A percentile compares a stretch with the other conserved stretches of the same genome.
Evolutionary conservation across 2,888 invertebrate genomes (phyloP).

Genomic region (Dicranocentrus wangi): DNA sequence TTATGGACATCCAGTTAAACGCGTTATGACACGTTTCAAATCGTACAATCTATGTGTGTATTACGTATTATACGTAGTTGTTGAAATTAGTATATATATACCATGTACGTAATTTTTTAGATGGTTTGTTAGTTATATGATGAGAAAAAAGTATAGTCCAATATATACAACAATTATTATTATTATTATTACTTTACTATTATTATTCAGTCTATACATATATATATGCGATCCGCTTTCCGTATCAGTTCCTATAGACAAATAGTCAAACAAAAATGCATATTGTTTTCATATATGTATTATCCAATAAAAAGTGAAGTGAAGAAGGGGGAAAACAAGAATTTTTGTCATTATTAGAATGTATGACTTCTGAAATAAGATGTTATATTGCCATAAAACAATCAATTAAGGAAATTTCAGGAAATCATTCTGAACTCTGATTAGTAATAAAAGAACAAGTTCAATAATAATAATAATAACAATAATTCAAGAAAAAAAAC

Average conservation of each 20-base stretch:
- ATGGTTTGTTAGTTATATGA: background rate
- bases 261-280: slow-evolving; percentile 5
- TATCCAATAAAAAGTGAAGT: slow-evolving; percentile 8
- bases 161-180: background rate
- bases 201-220: slow-evolving; percentile 5
- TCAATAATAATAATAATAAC: background rate
- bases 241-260: slow-evolving; percentile 17
- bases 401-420: slow-evolving; percentile 36
- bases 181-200: too few species aligned
- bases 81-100: background rate
- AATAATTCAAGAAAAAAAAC: too few species aligned
- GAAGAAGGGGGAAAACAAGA: background rate
- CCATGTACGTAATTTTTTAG: slow-evolving; percentile 8
- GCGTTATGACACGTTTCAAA: slow-evolving; percentile 5
- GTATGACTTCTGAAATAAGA: slow-evolving; percentile 14
- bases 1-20: too few species aligned
- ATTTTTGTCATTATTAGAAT: slow-evolving; percentile 10
- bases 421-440: slow-evolving; percentile 34
- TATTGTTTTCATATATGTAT: background rate
- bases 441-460: slow-evolving; percentile 54
- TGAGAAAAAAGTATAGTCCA: slow-evolving; percentile 10
- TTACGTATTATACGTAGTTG: slow-evolving; percentile 6
- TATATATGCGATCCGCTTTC: slow-evolving; percentile 11
- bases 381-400: slow-evolving; percentile 54
- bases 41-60: slow-evolving; percentile 13